Evolutionary conservation across 1,140 invertebrate genomes (phyloP).

Genomic region (Ceratitis capitata): DNA sequence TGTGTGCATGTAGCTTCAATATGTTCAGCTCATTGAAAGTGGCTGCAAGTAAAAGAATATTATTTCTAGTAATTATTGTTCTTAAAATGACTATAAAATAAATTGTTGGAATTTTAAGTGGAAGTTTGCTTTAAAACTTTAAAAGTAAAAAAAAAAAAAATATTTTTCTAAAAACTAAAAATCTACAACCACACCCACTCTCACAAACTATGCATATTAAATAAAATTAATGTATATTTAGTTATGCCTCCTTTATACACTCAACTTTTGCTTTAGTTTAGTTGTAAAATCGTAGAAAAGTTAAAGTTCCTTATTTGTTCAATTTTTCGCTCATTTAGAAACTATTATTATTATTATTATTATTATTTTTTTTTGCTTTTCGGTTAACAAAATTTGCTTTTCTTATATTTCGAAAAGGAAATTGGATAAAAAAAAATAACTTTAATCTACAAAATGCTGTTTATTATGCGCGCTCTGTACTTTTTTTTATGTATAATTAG

Average conservation of each 20-base stretch:
- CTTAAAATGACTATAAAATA: neutral
- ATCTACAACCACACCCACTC: neutral
- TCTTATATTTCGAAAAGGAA: neutral
- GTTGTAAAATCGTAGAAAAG: neutral
- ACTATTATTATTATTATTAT: neutral
- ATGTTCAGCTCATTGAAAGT: neutral
- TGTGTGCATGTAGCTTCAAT: neutral
- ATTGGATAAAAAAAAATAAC: neutral
- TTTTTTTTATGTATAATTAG: neutral
- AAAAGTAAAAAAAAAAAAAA: neutral
- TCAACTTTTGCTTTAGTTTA: conserved; percentile 9
- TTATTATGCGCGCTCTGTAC: neutral
- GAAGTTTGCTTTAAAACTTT: neutral
- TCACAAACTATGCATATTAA: conserved; percentile 11
- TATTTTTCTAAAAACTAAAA: too few species aligned
- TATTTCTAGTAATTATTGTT: neutral
- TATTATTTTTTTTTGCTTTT: neutral
- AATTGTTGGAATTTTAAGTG: neutral
- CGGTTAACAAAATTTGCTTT: neutral
- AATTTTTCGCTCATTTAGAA: neutral
- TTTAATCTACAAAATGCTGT: neutral
- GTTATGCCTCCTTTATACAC: neutral
- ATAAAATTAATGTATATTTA: neutral
- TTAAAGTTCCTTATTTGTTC: conserved; percentile 15
- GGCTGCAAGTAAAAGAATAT: neutral